A percentile compares a stretch with the other conserved stretches of the same genome.
phyloP scores from a whole-genome alignment of 2,113 vertebrate genomes.

The Poeciliopsis prolifica region DNA sequence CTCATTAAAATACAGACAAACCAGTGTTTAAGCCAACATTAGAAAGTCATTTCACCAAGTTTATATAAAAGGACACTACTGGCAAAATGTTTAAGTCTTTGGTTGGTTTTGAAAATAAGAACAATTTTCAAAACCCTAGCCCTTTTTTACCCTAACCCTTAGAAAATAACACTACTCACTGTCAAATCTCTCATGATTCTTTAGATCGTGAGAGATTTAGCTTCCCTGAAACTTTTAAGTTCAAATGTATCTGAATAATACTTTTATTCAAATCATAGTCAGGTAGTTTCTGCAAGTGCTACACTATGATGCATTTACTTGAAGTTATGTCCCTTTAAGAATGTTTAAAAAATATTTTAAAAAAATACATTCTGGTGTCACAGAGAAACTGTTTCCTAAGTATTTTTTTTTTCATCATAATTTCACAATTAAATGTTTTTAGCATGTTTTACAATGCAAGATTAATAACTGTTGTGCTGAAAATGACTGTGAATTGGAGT shows the following conservation, averaged over 20 bases:
- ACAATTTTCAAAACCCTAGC: no score
- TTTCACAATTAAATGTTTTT: background rate
- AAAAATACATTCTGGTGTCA: no score
- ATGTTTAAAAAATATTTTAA: no score
- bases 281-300: background rate
- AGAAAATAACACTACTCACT: background rate
- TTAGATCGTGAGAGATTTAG: background rate
- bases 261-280: background rate
- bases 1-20: no score
- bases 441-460: background rate
- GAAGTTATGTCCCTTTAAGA: no score
- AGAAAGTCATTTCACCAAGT: background rate
- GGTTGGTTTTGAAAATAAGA: no score
- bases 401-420: background rate
- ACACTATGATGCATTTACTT: no score
- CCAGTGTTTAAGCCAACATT: background rate
- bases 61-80: background rate
- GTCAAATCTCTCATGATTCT: no score
- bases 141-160: no score
- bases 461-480: no score
- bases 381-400: background rate
- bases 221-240: background rate
- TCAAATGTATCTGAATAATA: background rate
- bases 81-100: background rate
- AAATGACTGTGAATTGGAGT: no score